Percentiles rank a stretch among this genome's conserved stretches.
Conservation (phyloP, 2,888 invertebrate genomes). For the Allophyes oxyacanthae region DNA sequence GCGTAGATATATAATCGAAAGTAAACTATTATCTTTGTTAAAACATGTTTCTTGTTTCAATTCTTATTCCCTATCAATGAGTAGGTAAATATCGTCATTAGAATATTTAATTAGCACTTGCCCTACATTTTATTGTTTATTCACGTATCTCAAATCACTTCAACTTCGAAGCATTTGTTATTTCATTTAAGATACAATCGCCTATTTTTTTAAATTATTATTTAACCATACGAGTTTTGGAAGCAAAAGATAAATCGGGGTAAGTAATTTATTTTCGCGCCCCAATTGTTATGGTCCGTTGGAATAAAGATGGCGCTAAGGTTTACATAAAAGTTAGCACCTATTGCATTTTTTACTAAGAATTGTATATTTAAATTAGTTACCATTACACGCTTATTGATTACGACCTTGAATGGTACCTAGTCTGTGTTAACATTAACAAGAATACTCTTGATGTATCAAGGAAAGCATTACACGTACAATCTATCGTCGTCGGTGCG, state of each 20-base stretch:
- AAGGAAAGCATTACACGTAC: too few species aligned
- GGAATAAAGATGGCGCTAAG: constrained; percentile 44
- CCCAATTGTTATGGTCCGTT: constrained; percentile 19
- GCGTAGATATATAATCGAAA: not conserved
- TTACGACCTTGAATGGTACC: constrained; percentile 21
- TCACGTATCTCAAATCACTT: constrained; percentile 32
- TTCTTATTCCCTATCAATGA: constrained; percentile 51
- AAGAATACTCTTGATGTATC: too few species aligned
- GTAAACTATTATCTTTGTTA: constrained; percentile 15
- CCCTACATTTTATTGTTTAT: constrained; percentile 47
- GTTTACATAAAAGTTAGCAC: constrained; percentile 17
- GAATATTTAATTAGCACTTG: constrained; percentile 55
- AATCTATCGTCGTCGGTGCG: too few species aligned
- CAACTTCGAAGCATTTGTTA: constrained; percentile 6
- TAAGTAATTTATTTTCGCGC: constrained; percentile 14
- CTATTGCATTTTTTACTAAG: constrained; percentile 10
- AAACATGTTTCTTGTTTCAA: constrained; percentile 33
- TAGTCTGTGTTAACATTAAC: constrained; percentile 2
- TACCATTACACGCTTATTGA: constrained; percentile 16
- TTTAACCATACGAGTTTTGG: too few species aligned
- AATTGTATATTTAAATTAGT: constrained; percentile 13
- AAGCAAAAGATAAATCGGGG: too few species aligned
- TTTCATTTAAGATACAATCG: not conserved
- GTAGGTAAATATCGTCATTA: constrained; percentile 45
- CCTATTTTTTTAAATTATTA: constrained; percentile 2